Evolutionary conservation across 2,113 vertebrate genomes (phyloP), one percentile per base, ranked within the genome.

Genomic region (Lampris incognitus): DNA sequence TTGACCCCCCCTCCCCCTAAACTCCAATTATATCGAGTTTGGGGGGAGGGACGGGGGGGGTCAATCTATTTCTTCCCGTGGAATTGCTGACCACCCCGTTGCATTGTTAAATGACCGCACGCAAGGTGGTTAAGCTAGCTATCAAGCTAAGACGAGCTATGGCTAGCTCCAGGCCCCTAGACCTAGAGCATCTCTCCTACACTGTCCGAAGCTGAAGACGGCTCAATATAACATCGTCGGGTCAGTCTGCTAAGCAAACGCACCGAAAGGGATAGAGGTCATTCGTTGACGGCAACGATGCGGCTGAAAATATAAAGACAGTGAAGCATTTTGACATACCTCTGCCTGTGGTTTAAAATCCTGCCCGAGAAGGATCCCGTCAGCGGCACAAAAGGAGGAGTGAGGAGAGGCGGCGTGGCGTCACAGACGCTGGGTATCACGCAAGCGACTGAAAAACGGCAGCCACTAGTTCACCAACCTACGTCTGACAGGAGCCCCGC

Each of bases 321-420:
- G 78, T 42, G 49, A 40, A 38, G 37, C 3, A 44, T 60, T 72
- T 56, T 3, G 10, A 88, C 90, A 5, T 91, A 93, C 93, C 91
- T 91, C 72, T 46, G 74, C 55, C 71, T 64, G 71, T 64, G 76
- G 54, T 41, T 74, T 77, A 63, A 80, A 70, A 78, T 87, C 81
- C 81, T 70, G 84, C 37, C 67, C 54, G 78, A 86, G 82, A 86
- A 82, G 77, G 72, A 89, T 85, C 57, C 66, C 58, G 80, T 89
- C 74, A 83, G 72, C 83, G 11, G 87, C 82, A 89, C 86, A 88
- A 86, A 85, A 80, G 82, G 90, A 90, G 85, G 70, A 57, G 85
- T 89, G 79, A 72, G 72, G 85, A 44, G 82, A 65, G 68, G 76
- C 39, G 79, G 69, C 5, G 59, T 42, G 9, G 42, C 82, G 87